Conservation (phyloP, 2,113 vertebrate genomes). For the Hiodon tergisus region DNA sequence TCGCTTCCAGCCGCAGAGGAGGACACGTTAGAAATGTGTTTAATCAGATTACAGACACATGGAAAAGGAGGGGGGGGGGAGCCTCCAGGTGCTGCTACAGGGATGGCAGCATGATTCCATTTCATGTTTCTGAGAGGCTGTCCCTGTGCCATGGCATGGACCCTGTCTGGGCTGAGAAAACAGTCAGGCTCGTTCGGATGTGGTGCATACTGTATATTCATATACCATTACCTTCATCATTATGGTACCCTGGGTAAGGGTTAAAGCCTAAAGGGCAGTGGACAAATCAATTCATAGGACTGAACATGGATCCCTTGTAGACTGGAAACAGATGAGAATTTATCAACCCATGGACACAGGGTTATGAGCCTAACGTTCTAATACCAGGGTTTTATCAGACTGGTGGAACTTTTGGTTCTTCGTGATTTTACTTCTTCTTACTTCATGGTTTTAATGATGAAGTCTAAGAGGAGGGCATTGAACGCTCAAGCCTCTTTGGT, state of each 20-base stretch:
- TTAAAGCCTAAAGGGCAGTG: too few relatives aligned
- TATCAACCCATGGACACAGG: slow-evolving; percentile 1
- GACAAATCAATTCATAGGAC: too few relatives aligned
- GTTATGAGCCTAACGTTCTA: slow-evolving; percentile 1
- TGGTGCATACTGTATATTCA: too few relatives aligned
- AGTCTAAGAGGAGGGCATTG: slow-evolving; percentile 42
- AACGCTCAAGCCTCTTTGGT: slow-evolving; percentile 46
- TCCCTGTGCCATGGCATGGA: not conserved
- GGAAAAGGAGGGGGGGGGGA: not conserved
- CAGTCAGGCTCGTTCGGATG: not conserved
- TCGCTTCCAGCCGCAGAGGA: not conserved
- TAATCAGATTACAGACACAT: slow-evolving; percentile 13
- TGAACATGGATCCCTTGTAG: too few relatives aligned
- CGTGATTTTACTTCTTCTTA: too few relatives aligned
- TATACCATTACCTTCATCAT: too few relatives aligned
- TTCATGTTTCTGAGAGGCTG: not conserved
- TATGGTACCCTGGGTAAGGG: too few relatives aligned
- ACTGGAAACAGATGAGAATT: not conserved
- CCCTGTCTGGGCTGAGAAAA: not conserved
- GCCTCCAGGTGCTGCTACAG: not conserved
- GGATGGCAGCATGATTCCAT: slow-evolving; percentile 4
- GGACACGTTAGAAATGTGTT: slow-evolving; percentile 1
- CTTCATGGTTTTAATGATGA: slow-evolving; percentile 48
- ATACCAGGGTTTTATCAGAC: slow-evolving; percentile 33
- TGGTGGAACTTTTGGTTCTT: slow-evolving; percentile 26